phyloP scores from a whole-genome alignment of 2,888 invertebrate species.

The Apotomis capreana region DNA sequence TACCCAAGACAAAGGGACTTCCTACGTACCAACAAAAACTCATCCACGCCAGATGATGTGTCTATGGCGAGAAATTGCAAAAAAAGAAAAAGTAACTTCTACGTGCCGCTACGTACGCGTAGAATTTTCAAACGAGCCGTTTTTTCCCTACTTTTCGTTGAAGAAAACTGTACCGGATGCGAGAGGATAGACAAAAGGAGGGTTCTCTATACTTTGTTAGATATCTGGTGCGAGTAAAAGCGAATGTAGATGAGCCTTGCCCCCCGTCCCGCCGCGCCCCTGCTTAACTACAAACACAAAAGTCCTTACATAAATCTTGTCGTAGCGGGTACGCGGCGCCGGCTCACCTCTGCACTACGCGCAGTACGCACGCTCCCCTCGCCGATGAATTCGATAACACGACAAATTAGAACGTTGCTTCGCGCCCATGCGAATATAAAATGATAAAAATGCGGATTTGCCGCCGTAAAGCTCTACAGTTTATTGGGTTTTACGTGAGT shows the following conservation, averaged over 20 bases:
- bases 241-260: conserved; percentile 77
- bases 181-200: conserved; percentile 76
- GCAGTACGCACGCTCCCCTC: conserved; percentile 65
- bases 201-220: conserved; percentile 72
- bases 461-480: conserved; percentile 59
- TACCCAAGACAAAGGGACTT: conserved; percentile 78
- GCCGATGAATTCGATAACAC: conserved; percentile 72
- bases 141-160: conserved; percentile 69
- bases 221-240: conserved; percentile 71
- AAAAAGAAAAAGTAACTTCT: conserved; percentile 68
- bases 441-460: conserved; percentile 67
- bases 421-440: conserved; percentile 55
- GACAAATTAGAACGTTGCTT: conserved; percentile 70
- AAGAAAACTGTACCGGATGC: conserved; percentile 77
- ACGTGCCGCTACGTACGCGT: conserved; percentile 62
- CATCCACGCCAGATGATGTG: conserved; percentile 81
- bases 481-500: conserved; percentile 64
- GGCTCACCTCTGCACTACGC: conserved; percentile 69
- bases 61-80: conserved; percentile 81
- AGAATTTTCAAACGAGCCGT: conserved; percentile 74
- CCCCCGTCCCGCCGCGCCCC: conserved; percentile 55
- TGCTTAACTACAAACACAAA: conserved; percentile 82
- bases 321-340: conserved; percentile 70
- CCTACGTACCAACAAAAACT: conserved; percentile 81
- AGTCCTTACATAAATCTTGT: conserved; percentile 83